phyloP scores from a whole-genome alignment of 2,797 vertebrate genomes.

The Luscinia luscinia region DNA sequence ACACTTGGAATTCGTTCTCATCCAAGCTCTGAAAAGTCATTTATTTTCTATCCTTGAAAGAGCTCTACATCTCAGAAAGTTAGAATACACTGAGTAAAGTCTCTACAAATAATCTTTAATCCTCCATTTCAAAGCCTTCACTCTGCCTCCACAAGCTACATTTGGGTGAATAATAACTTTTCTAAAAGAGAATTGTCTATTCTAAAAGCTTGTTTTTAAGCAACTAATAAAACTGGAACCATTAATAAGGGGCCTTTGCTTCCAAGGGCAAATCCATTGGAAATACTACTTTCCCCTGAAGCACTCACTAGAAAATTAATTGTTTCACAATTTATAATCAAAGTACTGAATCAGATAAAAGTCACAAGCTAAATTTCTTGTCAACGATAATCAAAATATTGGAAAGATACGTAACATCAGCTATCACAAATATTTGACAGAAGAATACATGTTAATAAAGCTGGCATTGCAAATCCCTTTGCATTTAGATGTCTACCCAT shows the following conservation, averaged over 20 bases:
- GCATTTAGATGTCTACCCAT: neutral
- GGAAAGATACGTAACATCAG: neutral
- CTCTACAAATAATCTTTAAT: slow-evolving; percentile 51
- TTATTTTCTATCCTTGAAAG: slow-evolving; percentile 53
- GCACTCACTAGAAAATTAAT: neutral
- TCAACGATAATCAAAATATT: neutral
- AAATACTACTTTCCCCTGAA: neutral
- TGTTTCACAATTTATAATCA: neutral
- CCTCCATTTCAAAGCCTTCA: slow-evolving; percentile 16
- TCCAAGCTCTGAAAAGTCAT: slow-evolving; percentile 28
- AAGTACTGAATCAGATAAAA: neutral
- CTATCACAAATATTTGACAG: neutral
- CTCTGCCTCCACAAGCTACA: neutral
- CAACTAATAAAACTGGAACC: neutral
- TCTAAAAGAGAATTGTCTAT: neutral
- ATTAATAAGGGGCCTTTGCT: neutral
- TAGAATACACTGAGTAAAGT: neutral
- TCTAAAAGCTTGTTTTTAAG: neutral
- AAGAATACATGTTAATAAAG: neutral
- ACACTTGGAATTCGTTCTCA: slow-evolving; percentile 36
- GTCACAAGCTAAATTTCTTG: neutral
- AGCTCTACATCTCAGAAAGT: slow-evolving; percentile 14
- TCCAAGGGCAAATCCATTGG: neutral
- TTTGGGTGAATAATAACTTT: neutral
- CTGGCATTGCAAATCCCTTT: neutral